Base-by-base conservation (phyloP, 2,113 vertebrate species). In the Antigone vipio region DNA sequence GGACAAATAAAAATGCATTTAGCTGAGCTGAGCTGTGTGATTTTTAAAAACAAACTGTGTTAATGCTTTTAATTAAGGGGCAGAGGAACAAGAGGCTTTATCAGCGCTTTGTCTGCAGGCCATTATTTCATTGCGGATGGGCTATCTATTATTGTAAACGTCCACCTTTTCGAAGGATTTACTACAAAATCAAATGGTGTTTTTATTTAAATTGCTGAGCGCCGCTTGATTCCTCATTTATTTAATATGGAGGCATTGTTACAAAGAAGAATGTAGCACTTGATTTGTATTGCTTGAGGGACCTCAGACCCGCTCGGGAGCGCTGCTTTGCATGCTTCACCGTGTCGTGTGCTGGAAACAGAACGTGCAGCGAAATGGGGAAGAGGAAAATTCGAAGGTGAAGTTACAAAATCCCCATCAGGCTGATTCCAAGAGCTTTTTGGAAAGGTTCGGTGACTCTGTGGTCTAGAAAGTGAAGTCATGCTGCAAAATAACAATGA, bases 1-100 rank as follows among this genome's bases (percentile, higher is more conserved):
- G 74, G 95, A 95, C 88, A 91, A 92, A 92, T 85, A 85, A 91
- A 96, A 97, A 92, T 73, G 64, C 88, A n/a, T 94, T 91, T 9
- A 38, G 84, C 86, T 58, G 71, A 86, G 66, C 72, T 38, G 81
- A 94, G 62, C 91, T 79, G 55, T 49, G 77, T 84, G 82, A 44
- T 91, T 95, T 96, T 97, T 92, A 79, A 89, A 95, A 97, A 79
- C 84, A 95, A 97, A 88, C 78, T 80, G 10, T 67, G 88, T 91
- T 95, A 92, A 97, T 95, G 91, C 71, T 94, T 97, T 96, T 93
- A 96, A 97, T 97, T 94, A 97, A 97, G 91, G 93, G 89, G 45
- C 74, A 95, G 89, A 69, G 89, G 78, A 96, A 96, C 59, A 92
- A 96, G 91, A 79, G 91, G 92, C 87, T 96, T 93, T 94, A 94